Conservation (phyloP, 1,140 invertebrate species). For the Archivesica marissinica region DNA sequence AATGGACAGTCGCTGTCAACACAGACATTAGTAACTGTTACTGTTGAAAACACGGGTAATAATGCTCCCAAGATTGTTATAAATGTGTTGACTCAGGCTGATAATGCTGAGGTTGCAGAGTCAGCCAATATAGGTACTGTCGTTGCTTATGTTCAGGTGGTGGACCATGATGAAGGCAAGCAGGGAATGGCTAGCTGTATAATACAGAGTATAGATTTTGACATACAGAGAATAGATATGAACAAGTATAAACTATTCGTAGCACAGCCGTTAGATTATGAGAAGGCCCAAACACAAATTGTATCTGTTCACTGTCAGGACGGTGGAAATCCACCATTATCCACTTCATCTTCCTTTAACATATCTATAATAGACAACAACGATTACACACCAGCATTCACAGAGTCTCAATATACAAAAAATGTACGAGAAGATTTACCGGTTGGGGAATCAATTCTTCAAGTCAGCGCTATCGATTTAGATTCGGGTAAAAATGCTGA, state of each 20-base stretch:
- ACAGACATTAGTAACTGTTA: slow-evolving; percentile 46
- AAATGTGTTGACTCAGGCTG: slow-evolving; percentile 26
- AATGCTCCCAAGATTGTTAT: slow-evolving; percentile 51
- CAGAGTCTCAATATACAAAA: slow-evolving; percentile 24
- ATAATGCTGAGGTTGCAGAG: slow-evolving; percentile 62
- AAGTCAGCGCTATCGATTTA: slow-evolving; percentile 58
- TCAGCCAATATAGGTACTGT: slow-evolving; percentile 72
- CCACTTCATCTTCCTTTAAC: slow-evolving; percentile 89
- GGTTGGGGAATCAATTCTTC: slow-evolving; percentile 59
- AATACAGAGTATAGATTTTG: slow-evolving; percentile 66
- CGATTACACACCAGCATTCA: slow-evolving; percentile 84
- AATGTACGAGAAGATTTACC: slow-evolving; percentile 71
- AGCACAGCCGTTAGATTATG: slow-evolving; percentile 89
- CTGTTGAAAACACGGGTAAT: slow-evolving; percentile 57
- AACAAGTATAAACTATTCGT: slow-evolving; percentile 75
- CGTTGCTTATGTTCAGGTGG: slow-evolving; percentile 75
- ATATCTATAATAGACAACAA: slow-evolving; percentile 88
- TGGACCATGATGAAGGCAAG: slow-evolving; percentile 74
- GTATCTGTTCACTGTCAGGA: slow-evolving; percentile 93
- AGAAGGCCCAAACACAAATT: slow-evolving; percentile 88
- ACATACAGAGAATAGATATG: slow-evolving; percentile 70
- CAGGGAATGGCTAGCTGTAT: slow-evolving; percentile 76
- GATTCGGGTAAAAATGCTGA: slow-evolving; percentile 58
- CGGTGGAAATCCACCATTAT: slow-evolving; percentile 89
- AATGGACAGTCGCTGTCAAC: slow-evolving; percentile 54